These are phyloP conservation scores for Meiosimyza platycephala DNA, from an alignment of 2,888 invertebrate species.

Conservation along the genomic window DNA sequence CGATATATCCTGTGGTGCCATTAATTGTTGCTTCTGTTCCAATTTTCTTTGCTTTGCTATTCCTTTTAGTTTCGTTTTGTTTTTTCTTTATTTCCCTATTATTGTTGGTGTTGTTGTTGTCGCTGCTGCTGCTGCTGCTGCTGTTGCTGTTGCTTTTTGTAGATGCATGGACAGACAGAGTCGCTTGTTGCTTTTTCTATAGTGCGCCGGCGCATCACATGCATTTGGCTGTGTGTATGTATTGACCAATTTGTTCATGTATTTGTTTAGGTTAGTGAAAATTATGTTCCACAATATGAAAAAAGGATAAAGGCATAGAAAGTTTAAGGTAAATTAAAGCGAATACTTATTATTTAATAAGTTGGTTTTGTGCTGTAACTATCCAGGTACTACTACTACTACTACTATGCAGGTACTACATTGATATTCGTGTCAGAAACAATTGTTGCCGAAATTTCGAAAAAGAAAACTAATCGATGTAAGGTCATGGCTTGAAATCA, in stretches of 20 bases:
- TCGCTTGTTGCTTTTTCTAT: slow-evolving; percentile 36
- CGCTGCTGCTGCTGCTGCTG: neutral
- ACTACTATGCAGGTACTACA: no score
- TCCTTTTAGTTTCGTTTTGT: neutral
- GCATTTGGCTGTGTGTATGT: neutral
- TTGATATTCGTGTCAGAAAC: no score
- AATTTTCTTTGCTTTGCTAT: slow-evolving; percentile 22
- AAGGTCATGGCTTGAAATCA: no score
- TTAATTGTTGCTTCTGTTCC: slow-evolving; percentile 41
- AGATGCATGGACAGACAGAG: slow-evolving; percentile 5
- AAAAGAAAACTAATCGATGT: no score
- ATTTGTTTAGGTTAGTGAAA: slow-evolving; percentile 15
- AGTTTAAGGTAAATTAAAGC: neutral
- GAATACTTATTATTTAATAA: no score
- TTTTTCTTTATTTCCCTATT: neutral
- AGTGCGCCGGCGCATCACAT: slow-evolving; percentile 29
- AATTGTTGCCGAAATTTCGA: no score
- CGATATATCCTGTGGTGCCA: slow-evolving; percentile 31
- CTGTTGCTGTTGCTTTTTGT: neutral
- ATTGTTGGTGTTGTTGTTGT: neutral
- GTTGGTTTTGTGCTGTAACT: no score
- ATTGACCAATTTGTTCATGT: slow-evolving; percentile 33
- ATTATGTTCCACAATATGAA: slow-evolving; percentile 28
- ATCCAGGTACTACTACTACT: no score
- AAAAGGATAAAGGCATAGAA: slow-evolving; percentile 12